Conservation (phyloP, 2,113 vertebrate genomes). For the Corythoichthys intestinalis region DNA sequence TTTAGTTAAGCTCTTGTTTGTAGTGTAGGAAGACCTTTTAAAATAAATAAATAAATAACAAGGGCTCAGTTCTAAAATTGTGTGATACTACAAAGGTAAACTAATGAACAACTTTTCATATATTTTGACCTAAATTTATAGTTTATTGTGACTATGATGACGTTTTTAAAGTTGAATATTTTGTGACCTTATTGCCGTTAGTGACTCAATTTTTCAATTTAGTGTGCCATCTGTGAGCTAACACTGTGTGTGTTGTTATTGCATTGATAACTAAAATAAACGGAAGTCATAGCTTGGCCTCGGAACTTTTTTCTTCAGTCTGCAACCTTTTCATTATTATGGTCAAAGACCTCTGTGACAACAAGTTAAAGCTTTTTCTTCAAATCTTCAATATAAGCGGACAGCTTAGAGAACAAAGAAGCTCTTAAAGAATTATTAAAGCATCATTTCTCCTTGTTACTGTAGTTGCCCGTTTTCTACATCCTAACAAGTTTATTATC, state of each 20-base stretch:
- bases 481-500: slow-evolving; percentile 37
- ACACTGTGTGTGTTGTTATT: not conserved
- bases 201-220: not conserved
- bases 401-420: slow-evolving; percentile 19
- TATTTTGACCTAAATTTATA: not conserved
- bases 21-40: not conserved
- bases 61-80: not conserved
- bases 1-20: not conserved
- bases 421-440: slow-evolving; percentile 55
- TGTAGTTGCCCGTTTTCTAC: slow-evolving; percentile 56
- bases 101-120: not conserved
- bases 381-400: slow-evolving; percentile 28
- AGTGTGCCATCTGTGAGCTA: not conserved
- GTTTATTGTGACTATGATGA: not conserved
- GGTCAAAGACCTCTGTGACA: slow-evolving; percentile 26
- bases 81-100: not conserved
- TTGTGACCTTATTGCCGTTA: not conserved
- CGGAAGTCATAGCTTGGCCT: slow-evolving; percentile 14
- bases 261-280: not conserved
- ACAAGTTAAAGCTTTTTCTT: slow-evolving; percentile 66
- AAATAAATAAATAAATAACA: slow-evolving; percentile 6
- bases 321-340: slow-evolving; percentile 26
- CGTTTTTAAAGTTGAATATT: not conserved
- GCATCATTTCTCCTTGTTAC: slow-evolving; percentile 54
- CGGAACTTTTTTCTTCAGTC: slow-evolving; percentile 2